Evolutionary conservation across 1,140 invertebrate species (phyloP).

Genomic region (Seison nebaliae): DNA sequence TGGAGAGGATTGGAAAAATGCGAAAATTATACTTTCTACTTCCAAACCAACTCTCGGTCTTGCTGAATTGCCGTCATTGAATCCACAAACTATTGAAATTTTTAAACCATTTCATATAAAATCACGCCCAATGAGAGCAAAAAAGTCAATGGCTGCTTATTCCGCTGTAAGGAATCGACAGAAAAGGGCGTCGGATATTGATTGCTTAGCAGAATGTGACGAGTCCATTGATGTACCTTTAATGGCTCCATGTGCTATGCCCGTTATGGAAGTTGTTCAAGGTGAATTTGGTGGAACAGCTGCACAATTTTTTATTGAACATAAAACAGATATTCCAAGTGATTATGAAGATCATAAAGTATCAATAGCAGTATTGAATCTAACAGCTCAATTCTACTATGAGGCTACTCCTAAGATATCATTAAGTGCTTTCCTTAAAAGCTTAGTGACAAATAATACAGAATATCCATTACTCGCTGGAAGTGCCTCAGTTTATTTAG

Average conservation of each 20-base stretch:
- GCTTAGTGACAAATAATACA: slow-evolving; percentile 23
- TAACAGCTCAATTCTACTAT: slow-evolving; percentile 22
- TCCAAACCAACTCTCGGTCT: slow-evolving; percentile 26
- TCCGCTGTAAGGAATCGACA: too few species aligned
- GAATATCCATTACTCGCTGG: slow-evolving; percentile 23
- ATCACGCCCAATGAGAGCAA: too few species aligned
- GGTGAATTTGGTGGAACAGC: neutral
- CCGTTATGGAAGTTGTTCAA: neutral
- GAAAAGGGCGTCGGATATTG: too few species aligned
- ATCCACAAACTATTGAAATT: too few species aligned
- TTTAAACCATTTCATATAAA: too few species aligned
- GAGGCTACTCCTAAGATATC: slow-evolving; percentile 22
- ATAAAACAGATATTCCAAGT: neutral
- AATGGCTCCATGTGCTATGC: too few species aligned
- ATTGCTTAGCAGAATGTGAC: too few species aligned
- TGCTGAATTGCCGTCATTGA: too few species aligned
- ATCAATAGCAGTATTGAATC: slow-evolving; percentile 16
- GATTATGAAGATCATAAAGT: slow-evolving; percentile 10
- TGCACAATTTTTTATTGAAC: neutral
- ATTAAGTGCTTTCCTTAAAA: slow-evolving; percentile 23
- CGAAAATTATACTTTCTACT: slow-evolving; percentile 25
- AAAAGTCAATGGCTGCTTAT: too few species aligned
- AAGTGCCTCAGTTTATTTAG: slow-evolving; percentile 25
- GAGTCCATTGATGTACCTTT: too few species aligned
- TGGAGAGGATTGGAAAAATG: slow-evolving; percentile 29